Base-by-base conservation (phyloP, 2,113 vertebrate species). In the Myrmecophaga tridactyla region DNA sequence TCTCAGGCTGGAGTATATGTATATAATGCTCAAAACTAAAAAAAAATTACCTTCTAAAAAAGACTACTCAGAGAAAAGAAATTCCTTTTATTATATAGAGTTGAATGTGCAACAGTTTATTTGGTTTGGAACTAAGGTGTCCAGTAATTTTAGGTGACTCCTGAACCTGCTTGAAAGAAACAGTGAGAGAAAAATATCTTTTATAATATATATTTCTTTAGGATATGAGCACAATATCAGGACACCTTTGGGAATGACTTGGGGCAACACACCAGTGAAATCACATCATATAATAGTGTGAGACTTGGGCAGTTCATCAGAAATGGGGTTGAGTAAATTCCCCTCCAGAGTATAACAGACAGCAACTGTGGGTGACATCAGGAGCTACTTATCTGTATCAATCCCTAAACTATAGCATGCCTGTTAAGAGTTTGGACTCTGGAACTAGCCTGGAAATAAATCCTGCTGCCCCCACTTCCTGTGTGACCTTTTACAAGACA, bases 131-230 rank as follows among this genome's bases (percentile, higher is more conserved):
- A 77, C 23, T 67, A 87, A 90, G 69, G 39, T 85, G 13, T 76
- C 41, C 62, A 86, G 46, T 94, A 92, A 94, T 87, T 92, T 90
- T 78, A 83, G 92, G 29, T 94, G 10, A 39, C 77, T 69, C n/a
- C 48, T 69, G 25, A 85, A 78, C 53, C 46, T 81, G 27, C 27
- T 63, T 39, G 87, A n/a, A 90, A 83, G 31, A 90, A 82, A 81
- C n/a, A 80, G 21, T 31, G 58, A 76, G 62, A 95, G 41, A 46
- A 84, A 86, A 90, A 72, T 58, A 9, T 15, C 25, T 78, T 84
- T 78, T 62, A 56, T 11, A 70, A 73, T 60, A 58, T 14, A 4
- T 34, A 72, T 83, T 88, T 82, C 72, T n/a, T 89, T 41, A 51
- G n/a, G 21, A 7, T 31, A 27, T 70, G 36, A 77, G 31, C 4